A percentile compares a stretch with the other conserved stretches of the same genome.
Conservation (phyloP, 92 coral and sea anemone species). For the Epizoanthus ramosus region DNA sequence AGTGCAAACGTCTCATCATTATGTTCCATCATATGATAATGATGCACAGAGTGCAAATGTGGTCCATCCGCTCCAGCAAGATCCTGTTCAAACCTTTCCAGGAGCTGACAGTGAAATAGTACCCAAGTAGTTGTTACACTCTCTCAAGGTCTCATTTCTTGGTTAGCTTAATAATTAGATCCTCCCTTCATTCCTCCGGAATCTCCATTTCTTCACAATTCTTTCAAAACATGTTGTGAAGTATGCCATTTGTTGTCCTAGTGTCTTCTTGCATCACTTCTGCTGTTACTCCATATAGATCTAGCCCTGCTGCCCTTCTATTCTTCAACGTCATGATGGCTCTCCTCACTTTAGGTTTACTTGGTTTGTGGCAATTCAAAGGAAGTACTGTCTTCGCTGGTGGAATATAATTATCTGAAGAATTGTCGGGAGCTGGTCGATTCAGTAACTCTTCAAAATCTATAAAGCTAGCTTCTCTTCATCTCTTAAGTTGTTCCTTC, state of each 20-base stretch:
- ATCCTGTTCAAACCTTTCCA: not conserved
- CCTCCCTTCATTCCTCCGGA: not conserved
- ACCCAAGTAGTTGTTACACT: slow-evolving; percentile 20
- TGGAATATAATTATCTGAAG: not conserved
- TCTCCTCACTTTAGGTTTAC: not conserved
- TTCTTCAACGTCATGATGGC: not conserved
- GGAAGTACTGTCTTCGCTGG: slow-evolving; percentile 15
- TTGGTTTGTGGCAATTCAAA: slow-evolving; percentile 1
- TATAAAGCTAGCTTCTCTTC: too few relatives aligned
- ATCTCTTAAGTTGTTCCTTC: slow-evolving; percentile 2
- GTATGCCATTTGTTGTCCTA: not conserved
- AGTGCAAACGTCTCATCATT: too few relatives aligned
- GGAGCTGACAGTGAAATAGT: slow-evolving; percentile 13
- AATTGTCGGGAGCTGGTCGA: slow-evolving; percentile 1
- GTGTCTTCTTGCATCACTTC: not conserved
- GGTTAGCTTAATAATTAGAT: not conserved
- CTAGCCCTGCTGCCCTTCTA: slow-evolving; percentile 1
- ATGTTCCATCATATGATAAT: too few relatives aligned
- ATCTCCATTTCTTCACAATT: not conserved
- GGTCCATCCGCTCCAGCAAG: not conserved
- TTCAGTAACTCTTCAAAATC: slow-evolving; percentile 14
- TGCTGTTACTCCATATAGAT: not conserved
- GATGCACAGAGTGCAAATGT: not conserved
- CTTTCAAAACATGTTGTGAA: slow-evolving; percentile 3
- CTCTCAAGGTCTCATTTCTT: slow-evolving; percentile 22